phyloP scores from a whole-genome alignment of 2,113 vertebrate species.

The Sisor rabdophorus region DNA sequence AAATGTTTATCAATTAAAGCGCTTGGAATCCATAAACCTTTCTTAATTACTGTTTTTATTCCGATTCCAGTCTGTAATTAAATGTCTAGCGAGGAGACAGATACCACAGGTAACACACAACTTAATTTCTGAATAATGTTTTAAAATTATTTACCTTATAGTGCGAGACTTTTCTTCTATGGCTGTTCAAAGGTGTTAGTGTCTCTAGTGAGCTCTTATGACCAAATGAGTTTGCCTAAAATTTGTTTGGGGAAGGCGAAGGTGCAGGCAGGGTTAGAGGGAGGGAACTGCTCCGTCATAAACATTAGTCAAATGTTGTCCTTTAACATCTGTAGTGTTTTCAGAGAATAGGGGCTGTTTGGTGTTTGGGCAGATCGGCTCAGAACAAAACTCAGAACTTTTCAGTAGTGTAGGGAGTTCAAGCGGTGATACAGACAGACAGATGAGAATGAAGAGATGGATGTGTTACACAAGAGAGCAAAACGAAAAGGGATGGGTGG shows the following conservation, averaged over 20 bases:
- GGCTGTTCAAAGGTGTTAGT: slow-evolving; percentile 41
- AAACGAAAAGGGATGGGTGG: slow-evolving; percentile 43
- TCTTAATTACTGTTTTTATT: too few relatives aligned
- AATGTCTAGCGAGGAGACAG: neutral
- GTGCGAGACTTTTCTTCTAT: slow-evolving; percentile 38
- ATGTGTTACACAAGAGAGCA: neutral
- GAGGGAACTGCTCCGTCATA: slow-evolving; percentile 30
- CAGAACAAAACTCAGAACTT: neutral
- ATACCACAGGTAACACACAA: slow-evolving; percentile 26
- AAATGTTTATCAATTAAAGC: neutral
- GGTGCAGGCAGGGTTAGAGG: slow-evolving; percentile 40
- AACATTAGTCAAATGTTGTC: slow-evolving; percentile 28
- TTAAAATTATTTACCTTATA: slow-evolving; percentile 50
- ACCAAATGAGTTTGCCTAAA: slow-evolving; percentile 70
- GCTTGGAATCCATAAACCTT: neutral
- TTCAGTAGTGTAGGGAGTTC: neutral
- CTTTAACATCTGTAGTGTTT: neutral
- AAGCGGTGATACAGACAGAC: neutral
- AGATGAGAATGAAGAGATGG: neutral
- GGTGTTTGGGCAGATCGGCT: too few relatives aligned
- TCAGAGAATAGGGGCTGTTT: too few relatives aligned
- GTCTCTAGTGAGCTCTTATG: slow-evolving; percentile 63
- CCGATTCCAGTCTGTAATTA: neutral
- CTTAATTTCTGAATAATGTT: neutral
- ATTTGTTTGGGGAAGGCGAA: slow-evolving; percentile 65